These are phyloP conservation scores for Lepas anatifera DNA, from an alignment of 2,888 invertebrate species.

Conservation along the genomic window DNA sequence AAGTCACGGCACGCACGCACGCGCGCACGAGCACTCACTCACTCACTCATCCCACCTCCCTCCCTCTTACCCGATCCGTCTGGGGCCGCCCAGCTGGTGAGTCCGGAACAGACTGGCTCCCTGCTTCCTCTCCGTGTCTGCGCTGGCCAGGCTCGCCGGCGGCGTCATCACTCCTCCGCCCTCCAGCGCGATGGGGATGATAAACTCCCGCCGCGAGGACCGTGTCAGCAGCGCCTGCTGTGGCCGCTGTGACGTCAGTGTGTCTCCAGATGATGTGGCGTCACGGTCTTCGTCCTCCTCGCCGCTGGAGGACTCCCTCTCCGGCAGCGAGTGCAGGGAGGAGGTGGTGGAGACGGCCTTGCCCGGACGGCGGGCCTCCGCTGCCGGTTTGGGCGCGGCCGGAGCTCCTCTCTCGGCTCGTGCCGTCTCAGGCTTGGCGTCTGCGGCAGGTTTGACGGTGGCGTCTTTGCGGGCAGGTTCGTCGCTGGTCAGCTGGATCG, in stretches of 20 bases:
- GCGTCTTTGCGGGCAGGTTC: conserved; percentile 15
- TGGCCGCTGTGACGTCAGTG: conserved; percentile 28
- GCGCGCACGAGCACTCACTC: too few relatives aligned
- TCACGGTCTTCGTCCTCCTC: conserved; percentile 23
- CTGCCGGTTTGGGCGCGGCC: neutral
- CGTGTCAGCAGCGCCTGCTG: conserved; percentile 75
- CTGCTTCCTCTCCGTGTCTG: neutral
- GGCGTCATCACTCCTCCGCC: conserved; percentile 76
- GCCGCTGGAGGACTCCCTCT: conserved; percentile 15
- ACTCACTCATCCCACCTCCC: too few relatives aligned
- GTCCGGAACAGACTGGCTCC: neutral
- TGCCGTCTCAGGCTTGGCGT: too few relatives aligned
- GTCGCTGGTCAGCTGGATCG: conserved; percentile 24
- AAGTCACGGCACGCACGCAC: too few relatives aligned
- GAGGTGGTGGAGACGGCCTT: neutral
- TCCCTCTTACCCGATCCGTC: neutral
- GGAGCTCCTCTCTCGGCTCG: neutral
- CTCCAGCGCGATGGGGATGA: conserved; percentile 86
- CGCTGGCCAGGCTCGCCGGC: conserved; percentile 6
- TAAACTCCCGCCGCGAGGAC: conserved; percentile 79
- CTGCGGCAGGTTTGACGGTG: neutral
- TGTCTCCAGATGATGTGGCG: too few relatives aligned
- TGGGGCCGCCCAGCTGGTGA: neutral
- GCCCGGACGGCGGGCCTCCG: neutral
- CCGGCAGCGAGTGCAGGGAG: conserved; percentile 13